Evolutionary conservation across 1,140 invertebrate genomes (phyloP).

Genomic region (Drosophila erecta): DNA sequence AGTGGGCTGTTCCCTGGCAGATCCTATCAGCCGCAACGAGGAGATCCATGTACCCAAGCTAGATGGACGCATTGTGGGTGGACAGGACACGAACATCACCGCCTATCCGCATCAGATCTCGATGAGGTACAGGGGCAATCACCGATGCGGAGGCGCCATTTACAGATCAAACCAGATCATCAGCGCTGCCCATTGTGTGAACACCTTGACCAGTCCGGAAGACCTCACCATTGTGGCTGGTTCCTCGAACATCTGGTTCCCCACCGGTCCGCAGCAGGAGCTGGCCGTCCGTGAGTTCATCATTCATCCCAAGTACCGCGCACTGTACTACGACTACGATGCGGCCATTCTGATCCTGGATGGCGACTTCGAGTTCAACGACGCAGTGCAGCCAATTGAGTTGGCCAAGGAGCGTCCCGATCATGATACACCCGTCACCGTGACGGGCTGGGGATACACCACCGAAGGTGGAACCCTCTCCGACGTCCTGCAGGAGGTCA

Average conservation of each 20-base stretch:
- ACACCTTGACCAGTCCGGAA: conserved; percentile 18
- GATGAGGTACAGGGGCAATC: conserved; percentile 67
- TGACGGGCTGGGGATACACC: conserved; percentile 74
- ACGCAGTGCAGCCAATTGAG: conserved; percentile 58
- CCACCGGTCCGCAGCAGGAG: conserved; percentile 24
- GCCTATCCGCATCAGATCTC: conserved; percentile 74
- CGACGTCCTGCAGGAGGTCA: conserved; percentile 60
- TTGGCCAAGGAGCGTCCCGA: conserved; percentile 59
- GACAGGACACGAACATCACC: conserved; percentile 52
- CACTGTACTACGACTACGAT: conserved; percentile 69
- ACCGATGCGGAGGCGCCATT: conserved; percentile 86
- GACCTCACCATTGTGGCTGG: conserved; percentile 68
- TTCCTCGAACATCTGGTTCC: conserved; percentile 48
- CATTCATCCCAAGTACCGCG: conserved; percentile 60
- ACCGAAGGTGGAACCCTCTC: conserved; percentile 48
- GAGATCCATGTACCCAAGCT: conserved; percentile 40
- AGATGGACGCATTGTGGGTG: conserved; percentile 78
- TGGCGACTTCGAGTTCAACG: conserved; percentile 59
- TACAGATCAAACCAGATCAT: conserved; percentile 81
- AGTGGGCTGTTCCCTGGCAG: conserved; percentile 37
- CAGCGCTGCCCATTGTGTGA: conserved; percentile 87
- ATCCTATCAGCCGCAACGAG: conserved; percentile 29
- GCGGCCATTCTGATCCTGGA: conserved; percentile 61
- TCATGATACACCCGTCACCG: conserved; percentile 47
- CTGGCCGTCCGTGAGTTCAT: conserved; percentile 53